phyloP scores from a whole-genome alignment of 2,113 vertebrate genomes.

The Tragelaphus scriptus region DNA sequence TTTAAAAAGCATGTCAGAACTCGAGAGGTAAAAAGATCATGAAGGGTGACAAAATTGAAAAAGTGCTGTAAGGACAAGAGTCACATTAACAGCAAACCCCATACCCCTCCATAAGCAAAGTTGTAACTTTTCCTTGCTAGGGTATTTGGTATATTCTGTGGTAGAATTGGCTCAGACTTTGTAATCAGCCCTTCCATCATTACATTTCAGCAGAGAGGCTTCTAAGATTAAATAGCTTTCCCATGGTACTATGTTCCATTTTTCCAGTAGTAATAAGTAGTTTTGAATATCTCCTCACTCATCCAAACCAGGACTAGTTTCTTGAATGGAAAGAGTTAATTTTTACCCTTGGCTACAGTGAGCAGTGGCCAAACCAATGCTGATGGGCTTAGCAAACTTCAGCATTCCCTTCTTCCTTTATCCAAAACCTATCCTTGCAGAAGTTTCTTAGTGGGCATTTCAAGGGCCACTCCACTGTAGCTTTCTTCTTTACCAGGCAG shows the following conservation, averaged over 20 bases:
- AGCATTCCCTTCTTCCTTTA: not conserved
- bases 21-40: not conserved
- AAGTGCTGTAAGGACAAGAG: not conserved
- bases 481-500: not conserved
- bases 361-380: not conserved
- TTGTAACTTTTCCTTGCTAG: not conserved
- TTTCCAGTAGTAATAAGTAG: not conserved
- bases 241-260: not conserved
- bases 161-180: not conserved
- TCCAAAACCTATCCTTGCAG: not conserved
- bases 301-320: not conserved
- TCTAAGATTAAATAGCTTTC: not conserved
- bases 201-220: not conserved
- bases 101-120: not conserved
- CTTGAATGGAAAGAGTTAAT: not conserved
- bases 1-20: not conserved
- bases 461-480: not conserved
- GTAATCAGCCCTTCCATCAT: not conserved
- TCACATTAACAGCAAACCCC: not conserved
- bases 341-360: not conserved
- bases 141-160: not conserved
- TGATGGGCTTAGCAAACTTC: not conserved
- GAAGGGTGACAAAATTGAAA: not conserved
- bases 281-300: not conserved
- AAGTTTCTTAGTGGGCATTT: not conserved